A percentile compares a stretch with the other conserved stretches of the same genome.
Evolutionary conservation across 2,888 invertebrate species (phyloP).

Genomic region (Arge pagana): DNA sequence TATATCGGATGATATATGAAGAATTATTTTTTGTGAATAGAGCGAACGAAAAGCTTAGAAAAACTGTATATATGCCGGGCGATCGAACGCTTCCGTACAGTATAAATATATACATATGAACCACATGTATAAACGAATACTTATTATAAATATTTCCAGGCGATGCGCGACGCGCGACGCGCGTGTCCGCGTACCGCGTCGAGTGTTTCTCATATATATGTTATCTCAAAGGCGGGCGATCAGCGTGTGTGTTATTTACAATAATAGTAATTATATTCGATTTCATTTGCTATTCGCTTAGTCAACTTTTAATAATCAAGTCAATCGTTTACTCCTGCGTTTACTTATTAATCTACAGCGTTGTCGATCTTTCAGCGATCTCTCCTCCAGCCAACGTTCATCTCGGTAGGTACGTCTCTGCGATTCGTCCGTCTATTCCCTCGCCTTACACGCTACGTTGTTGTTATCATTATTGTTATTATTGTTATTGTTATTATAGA

Average conservation of each 20-base stretch:
- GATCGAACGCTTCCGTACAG: background rate
- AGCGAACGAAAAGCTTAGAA: no score
- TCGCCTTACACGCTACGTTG: no score
- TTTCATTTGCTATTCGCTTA: slow-evolving; percentile 4
- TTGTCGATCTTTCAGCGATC: slow-evolving; percentile 1
- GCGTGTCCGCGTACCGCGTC: no score
- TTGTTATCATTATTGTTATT: background rate
- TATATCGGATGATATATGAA: no score
- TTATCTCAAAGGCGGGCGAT: slow-evolving; percentile 42
- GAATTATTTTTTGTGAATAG: no score
- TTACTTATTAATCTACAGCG: slow-evolving; percentile 17
- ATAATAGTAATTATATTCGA: slow-evolving; percentile 36
- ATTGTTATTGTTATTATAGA: slow-evolving; percentile 24
- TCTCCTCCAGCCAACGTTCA: slow-evolving; percentile 18
- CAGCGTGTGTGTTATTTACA: slow-evolving; percentile 42
- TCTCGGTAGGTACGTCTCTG: no score
- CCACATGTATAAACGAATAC: slow-evolving; percentile 4
- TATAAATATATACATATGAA: slow-evolving; percentile 14
- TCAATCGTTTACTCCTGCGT: slow-evolving; percentile 2
- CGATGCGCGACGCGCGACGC: no score
- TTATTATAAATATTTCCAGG: no score
- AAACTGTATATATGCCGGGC: no score
- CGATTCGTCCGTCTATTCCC: background rate
- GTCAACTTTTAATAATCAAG: background rate
- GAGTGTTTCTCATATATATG: slow-evolving; percentile 22